Base-by-base conservation (phyloP, 2,888 invertebrate species). In the Aspidapion aeneum region DNA sequence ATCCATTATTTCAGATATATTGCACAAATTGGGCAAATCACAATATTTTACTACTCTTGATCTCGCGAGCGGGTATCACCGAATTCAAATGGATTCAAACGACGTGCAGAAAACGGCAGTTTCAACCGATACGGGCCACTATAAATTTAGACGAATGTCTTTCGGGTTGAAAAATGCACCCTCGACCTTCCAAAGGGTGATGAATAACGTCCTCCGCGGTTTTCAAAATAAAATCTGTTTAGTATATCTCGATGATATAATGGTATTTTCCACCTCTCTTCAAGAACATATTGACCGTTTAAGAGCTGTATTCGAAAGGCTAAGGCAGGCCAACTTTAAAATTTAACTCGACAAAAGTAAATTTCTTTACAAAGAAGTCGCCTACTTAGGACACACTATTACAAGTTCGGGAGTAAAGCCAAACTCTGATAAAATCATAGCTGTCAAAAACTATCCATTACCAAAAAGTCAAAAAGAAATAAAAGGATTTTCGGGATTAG, bases 361-460 rank as follows among this genome's bases (percentile, higher is more conserved):
- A 35, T 35, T 35, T 35, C 12, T 35, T 7, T 7, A 12, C 3
- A 35, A 35, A 35, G 35, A 35, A 35, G 35, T 35, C 5, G 35
- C 58, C 20, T 71, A 58, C 57, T 55, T 71, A 2, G 68, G 66
- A 48, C 67, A 68, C 19, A 49, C 66, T 1, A 58, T 68, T 18
- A 64, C 63, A n/a, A 60, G 56, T 2, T 35, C 63, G 2, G 65
- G 63, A 16, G 58, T 67, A 21, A 67, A 66, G 57, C 67, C 66
- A 7, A 68, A 68, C 19, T 64, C 63, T 12, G 56, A 59, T 7
- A 59, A 59, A 9, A 51, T 59, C 2, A 2, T 9, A 5, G 61
- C 61, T 50, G 50, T 62, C 16, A 35, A 35, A 35, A 35, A 35
- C 12, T 35, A 35, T 35, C 35, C 35, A 35, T 3, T 7, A 35